Base-by-base conservation (phyloP, 1,140 invertebrate species). In the Polyergus mexicanus region DNA sequence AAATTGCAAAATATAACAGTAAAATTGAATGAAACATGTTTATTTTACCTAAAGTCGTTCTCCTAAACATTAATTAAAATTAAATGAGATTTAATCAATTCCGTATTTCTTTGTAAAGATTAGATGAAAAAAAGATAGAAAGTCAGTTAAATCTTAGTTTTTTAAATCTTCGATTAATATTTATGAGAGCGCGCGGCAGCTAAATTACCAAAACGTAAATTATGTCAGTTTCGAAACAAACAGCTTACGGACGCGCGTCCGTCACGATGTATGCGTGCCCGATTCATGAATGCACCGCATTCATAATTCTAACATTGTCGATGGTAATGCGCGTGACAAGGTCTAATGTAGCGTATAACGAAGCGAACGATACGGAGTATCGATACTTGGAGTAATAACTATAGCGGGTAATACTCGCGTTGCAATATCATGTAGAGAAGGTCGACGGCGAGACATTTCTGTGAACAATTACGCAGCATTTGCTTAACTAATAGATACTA, bases 271-370 rank as follows among this genome's bases (percentile, higher is more conserved):
- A 41, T 54, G 68, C 68, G 19, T 47, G 54, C 25, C 38, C 68
- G 78, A 83, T 83, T 83, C 78, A 83, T 83, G 78, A 83, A 83
- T 83, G 78, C 78, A 38, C n/a, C 68, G 62, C 78, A 83, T 83
- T 83, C 78, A 83, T 83, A 83, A 83, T 74, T 72, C 68, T 83
- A 83, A 83, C 78, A 44, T 83, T 72, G 51, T 72, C 38, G 19
- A 16, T 72, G 78, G 68, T 72, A 83, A 58, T 54, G 54, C 68
- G 68, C 66, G 68, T 83, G 78, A 83, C 68, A 22, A 35, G n/a
- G 68, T 83, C 78, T 74, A 74, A 83, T 83, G 54, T 66, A 62
- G 54, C 78, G 68, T 74, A 83, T 83, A 83, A 83, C 78, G 68
- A 83, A 58, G 68, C 68, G 68, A 47, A 62, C 16, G 66, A 51